These are phyloP conservation scores for Goniozus legneri DNA, from an alignment of 1,140 invertebrate species.

Conservation along the genomic window DNA sequence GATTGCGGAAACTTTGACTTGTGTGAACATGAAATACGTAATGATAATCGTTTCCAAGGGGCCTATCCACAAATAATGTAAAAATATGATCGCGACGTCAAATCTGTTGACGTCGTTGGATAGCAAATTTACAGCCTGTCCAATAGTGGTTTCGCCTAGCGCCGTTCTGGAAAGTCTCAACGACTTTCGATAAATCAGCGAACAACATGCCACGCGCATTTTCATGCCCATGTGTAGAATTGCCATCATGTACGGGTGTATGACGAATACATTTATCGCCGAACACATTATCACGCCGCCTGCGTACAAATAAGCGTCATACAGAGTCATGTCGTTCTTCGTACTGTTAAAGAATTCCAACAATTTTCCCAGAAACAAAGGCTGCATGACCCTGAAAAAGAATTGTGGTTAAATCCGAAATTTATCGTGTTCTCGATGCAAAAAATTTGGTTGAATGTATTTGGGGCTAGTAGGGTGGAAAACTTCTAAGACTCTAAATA, in stretches of 20 bases:
- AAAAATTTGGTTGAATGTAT: neutral
- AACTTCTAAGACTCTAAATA: too few relatives aligned
- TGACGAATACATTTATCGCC: conserved; percentile 62
- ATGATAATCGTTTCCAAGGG: conserved; percentile 74
- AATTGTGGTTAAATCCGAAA: too few relatives aligned
- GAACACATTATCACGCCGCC: conserved; percentile 65
- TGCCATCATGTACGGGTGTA: conserved; percentile 77
- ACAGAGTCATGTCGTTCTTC: conserved; percentile 44
- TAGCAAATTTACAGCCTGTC: conserved; percentile 83
- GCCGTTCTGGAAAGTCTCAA: conserved; percentile 63
- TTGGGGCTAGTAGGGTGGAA: too few relatives aligned
- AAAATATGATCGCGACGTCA: conserved; percentile 63
- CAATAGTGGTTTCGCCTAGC: conserved; percentile 73
- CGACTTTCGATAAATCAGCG: conserved; percentile 79
- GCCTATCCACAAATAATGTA: conserved; percentile 69
- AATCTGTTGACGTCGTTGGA: conserved; percentile 80
- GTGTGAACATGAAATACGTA: conserved; percentile 70
- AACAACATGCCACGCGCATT: conserved; percentile 73
- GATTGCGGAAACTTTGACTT: conserved; percentile 70
- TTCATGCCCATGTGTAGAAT: conserved; percentile 71
- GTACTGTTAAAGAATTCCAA: conserved; percentile 61
- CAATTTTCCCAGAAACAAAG: conserved; percentile 65
- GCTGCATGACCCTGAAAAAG: conserved; percentile 63
- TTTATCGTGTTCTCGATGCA: neutral
- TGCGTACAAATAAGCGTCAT: conserved; percentile 67